These are phyloP conservation scores for Ectropis grisescens DNA, from an alignment of 1,140 invertebrate genomes.

Conservation along the genomic window DNA sequence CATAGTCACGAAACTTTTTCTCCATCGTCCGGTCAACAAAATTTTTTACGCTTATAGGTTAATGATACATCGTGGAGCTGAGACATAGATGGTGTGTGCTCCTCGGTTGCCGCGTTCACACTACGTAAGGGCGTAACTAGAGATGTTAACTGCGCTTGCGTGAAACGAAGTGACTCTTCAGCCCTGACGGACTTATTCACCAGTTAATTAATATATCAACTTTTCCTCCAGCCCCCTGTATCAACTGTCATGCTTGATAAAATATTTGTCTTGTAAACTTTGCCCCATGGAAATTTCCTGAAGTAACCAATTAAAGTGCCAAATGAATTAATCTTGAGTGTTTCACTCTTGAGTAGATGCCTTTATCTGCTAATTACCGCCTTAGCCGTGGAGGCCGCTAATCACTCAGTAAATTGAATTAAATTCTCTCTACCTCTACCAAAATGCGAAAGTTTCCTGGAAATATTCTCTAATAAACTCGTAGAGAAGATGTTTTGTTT, in stretches of 20 bases:
- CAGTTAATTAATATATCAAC: constrained; percentile 69
- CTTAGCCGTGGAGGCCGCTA: too few species aligned
- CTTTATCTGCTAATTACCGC: too few species aligned
- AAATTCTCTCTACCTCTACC: too few species aligned
- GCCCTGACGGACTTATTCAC: constrained; percentile 54
- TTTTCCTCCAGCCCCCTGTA: constrained; percentile 48
- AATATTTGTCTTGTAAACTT: constrained; percentile 50
- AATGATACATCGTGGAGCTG: constrained; percentile 28
- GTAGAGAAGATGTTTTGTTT: too few species aligned
- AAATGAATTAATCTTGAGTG: background rate
- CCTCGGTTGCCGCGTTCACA: constrained; percentile 30
- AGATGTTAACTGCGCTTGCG: constrained; percentile 50
- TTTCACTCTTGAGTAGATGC: too few species aligned
- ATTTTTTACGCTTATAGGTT: constrained; percentile 27
- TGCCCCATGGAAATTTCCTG: constrained; percentile 15
- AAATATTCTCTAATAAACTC: too few species aligned
- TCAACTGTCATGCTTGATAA: constrained; percentile 56
- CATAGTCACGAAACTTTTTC: constrained; percentile 11
- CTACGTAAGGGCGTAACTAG: constrained; percentile 55
- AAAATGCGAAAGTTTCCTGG: too few species aligned
- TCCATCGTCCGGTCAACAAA: too few species aligned
- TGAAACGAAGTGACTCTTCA: constrained; percentile 55
- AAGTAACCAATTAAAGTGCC: constrained; percentile 15
- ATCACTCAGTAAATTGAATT: too few species aligned
- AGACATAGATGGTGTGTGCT: constrained; percentile 22